Conservation (phyloP, 2,888 invertebrate genomes). For the Hyposoter didymator region DNA sequence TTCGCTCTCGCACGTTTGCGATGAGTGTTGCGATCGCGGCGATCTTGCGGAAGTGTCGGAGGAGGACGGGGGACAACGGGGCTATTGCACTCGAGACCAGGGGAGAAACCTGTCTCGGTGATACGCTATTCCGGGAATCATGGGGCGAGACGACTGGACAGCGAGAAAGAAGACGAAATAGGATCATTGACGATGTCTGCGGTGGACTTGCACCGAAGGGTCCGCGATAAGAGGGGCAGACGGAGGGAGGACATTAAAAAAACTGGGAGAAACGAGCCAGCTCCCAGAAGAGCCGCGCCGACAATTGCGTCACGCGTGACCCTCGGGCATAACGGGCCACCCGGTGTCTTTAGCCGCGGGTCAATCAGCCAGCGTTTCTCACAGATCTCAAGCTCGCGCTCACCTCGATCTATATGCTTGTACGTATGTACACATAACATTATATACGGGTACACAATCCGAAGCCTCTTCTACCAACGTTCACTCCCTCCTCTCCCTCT, state of each 20-base stretch:
- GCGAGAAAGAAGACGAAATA: conserved; percentile 72
- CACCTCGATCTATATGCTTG: conserved; percentile 46
- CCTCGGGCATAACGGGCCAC: conserved; percentile 81
- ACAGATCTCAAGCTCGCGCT: conserved; percentile 34
- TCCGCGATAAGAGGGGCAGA: background rate
- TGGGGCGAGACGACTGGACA: conserved; percentile 66
- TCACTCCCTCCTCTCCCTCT: conserved; percentile 13
- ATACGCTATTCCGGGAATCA: conserved; percentile 69
- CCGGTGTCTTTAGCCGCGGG: conserved; percentile 78
- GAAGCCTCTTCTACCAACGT: conserved; percentile 31
- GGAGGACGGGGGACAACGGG: conserved; percentile 15
- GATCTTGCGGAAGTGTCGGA: conserved; percentile 33
- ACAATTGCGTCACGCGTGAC: conserved; percentile 80
- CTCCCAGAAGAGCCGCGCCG: conserved; percentile 65
- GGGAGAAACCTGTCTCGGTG: conserved; percentile 37
- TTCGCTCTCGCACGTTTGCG: conserved; percentile 22
- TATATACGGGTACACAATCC: conserved; percentile 30
- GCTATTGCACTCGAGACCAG: conserved; percentile 32
- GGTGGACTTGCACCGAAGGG: conserved; percentile 12
- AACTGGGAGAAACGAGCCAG: conserved; percentile 53
- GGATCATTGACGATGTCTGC: conserved; percentile 73
- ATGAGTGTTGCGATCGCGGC: conserved; percentile 39
- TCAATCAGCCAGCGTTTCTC: conserved; percentile 78
- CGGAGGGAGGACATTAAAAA: conserved; percentile 6
- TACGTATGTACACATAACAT: conserved; percentile 16